Base-by-base conservation (phyloP, 2,888 invertebrate species). In the Yponomeuta evonymella region DNA sequence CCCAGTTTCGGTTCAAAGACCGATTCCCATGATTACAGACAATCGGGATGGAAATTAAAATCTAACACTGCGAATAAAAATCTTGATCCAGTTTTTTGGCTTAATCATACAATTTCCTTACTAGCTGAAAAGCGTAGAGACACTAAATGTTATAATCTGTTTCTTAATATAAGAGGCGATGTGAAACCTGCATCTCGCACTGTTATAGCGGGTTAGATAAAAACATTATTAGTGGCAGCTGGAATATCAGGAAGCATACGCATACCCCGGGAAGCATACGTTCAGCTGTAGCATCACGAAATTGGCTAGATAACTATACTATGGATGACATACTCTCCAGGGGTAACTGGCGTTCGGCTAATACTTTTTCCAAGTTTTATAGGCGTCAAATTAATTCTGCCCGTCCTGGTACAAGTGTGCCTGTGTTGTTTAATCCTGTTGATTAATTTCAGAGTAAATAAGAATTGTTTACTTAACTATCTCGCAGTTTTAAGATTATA, bases 1-100 rank as follows among this genome's bases (percentile, higher is more conserved):
- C 73, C 74, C 23, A 10, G 30, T 15, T 73, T 71, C 33, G 73
- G 72, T 9, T 74, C 74, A 10, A 77, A 76, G 72, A 76, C 76
- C 3, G 77, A 77, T 66, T 36, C 70, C 2, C 10, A 48, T 12
- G 68, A 48, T 1, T 65, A 73, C 36, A 72, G 73, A 63, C 76
- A 76, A 58, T 76, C 75, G 1, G 75, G 73, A 0, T 76, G 76
- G 75, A 72, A 71, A 30, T 64, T 76, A 10, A 33, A 33, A 23
- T 33, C 33, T 1, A 23, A 23, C 23, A 23, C 23, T 23, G 23
- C 23, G 23, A 23, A 23, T 23, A 23, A 23, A 23, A 23, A 23
- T 23, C 23, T 23, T 23, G 23, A 23, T 23, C 23, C 23, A 23
- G 23, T 23, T 23, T 23, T 23, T 23, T 23, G 23, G 23, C 23